Evolutionary conservation across 35 echinoderm and acorn worm genomes (phyloP).

Genomic region (Ophioderma brevispina): DNA sequence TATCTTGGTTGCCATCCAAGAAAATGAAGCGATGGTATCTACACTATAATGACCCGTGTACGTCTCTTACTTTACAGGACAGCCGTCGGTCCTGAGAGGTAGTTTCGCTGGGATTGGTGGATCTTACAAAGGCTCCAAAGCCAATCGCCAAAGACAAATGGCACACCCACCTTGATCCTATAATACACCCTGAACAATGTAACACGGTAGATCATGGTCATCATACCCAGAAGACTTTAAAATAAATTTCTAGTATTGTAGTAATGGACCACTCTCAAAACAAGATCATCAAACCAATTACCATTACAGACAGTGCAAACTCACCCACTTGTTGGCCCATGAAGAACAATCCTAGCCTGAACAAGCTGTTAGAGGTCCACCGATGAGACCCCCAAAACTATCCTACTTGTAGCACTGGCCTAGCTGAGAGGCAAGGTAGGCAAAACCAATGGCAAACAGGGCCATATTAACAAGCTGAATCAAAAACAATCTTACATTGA

Average conservation of each 20-base stretch:
- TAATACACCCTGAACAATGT: conserved; percentile 58
- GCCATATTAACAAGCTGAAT: conserved; percentile 62
- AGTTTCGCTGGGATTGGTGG: conserved; percentile 33
- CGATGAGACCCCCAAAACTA: conserved; percentile 61
- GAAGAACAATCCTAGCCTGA: conserved; percentile 81
- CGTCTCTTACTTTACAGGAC: neutral
- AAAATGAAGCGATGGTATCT: neutral
- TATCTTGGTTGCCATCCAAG: neutral
- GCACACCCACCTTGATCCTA: conserved; percentile 54
- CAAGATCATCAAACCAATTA: no score
- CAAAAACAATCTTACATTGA: no score
- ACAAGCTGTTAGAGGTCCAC: conserved; percentile 70
- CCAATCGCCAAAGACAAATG: conserved; percentile 66
- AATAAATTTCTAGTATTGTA: no score
- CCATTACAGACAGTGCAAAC: no score
- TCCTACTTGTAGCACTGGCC: conserved; percentile 68
- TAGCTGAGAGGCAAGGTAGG: conserved; percentile 59
- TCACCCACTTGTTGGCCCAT: conserved; percentile 75
- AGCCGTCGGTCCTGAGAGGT: conserved; percentile 45
- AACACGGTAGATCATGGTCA: conserved; percentile 24
- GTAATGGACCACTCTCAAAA: no score
- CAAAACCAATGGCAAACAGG: conserved; percentile 54
- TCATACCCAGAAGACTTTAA: no score
- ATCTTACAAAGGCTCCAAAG: conserved; percentile 62
- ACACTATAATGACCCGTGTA: neutral